These are phyloP conservation scores for Gambusia affinis DNA, from an alignment of 2,113 vertebrate genomes.

Conservation along the genomic window DNA sequence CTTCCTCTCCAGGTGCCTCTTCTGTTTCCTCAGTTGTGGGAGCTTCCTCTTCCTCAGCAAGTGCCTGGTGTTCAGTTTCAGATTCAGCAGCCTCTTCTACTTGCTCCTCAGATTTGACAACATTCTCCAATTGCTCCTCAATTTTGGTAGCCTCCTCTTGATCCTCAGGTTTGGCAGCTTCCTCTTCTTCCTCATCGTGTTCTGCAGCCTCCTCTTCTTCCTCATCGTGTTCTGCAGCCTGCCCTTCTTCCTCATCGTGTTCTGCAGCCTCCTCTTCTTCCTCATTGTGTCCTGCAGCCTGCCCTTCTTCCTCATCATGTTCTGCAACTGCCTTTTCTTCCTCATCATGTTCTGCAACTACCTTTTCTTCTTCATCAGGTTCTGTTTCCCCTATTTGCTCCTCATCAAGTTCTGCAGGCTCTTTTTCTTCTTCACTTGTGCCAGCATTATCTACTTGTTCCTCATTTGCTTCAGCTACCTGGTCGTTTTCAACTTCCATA, in stretches of 20 bases:
- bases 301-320: neutral
- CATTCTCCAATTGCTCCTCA: neutral
- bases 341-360: neutral
- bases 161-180: neutral
- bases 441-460: neutral
- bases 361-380: neutral
- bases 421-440: neutral
- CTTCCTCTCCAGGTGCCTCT: neutral
- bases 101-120: neutral
- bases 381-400: neutral
- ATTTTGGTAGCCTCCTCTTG: neutral
- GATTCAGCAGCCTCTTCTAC: neutral
- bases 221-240: neutral
- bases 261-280: neutral
- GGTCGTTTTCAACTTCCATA: neutral
- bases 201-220: neutral
- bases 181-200: neutral
- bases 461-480: neutral
- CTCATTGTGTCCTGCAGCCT: neutral
- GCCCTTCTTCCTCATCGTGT: neutral
- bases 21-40: too few species aligned
- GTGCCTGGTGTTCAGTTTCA: neutral
- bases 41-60: conserved; percentile 1
- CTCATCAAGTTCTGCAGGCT: neutral
- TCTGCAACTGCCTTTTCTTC: neutral